Conservation (phyloP, 2,888 invertebrate species). For the Timema podura region DNA sequence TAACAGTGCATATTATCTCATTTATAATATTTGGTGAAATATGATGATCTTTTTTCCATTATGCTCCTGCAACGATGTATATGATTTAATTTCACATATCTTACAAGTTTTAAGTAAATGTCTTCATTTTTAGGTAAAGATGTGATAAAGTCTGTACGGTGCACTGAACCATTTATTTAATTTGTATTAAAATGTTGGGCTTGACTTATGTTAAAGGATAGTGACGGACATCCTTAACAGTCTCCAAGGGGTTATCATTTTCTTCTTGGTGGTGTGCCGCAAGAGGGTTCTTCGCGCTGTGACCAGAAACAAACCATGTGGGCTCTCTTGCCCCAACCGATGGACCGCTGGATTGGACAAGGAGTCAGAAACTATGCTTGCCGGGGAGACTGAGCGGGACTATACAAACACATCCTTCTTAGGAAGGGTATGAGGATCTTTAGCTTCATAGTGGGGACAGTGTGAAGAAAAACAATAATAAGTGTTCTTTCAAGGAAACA, state of each 20-base stretch:
- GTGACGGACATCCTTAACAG: constrained; percentile 56
- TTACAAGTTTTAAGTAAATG: no score
- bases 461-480: neutral
- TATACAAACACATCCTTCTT: no score
- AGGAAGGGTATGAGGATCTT: no score
- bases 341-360: constrained; percentile 44
- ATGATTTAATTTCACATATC: no score
- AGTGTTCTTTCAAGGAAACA: neutral
- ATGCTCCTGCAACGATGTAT: no score
- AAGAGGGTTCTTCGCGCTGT: constrained; percentile 50
- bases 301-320: constrained; percentile 41
- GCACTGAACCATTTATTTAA: neutral
- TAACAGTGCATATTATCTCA: no score
- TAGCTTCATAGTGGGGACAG: neutral
- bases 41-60: no score
- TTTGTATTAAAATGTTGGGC: neutral
- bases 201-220: constrained; percentile 39
- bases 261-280: constrained; percentile 53
- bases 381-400: constrained; percentile 36
- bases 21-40: no score
- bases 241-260: constrained; percentile 59
- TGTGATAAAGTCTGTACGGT: neutral
- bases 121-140: no score
- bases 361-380: constrained; percentile 35
- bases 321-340: constrained; percentile 42